Base-by-base conservation (phyloP, 2,113 vertebrate genomes). In the Sceloporus tristichus region DNA sequence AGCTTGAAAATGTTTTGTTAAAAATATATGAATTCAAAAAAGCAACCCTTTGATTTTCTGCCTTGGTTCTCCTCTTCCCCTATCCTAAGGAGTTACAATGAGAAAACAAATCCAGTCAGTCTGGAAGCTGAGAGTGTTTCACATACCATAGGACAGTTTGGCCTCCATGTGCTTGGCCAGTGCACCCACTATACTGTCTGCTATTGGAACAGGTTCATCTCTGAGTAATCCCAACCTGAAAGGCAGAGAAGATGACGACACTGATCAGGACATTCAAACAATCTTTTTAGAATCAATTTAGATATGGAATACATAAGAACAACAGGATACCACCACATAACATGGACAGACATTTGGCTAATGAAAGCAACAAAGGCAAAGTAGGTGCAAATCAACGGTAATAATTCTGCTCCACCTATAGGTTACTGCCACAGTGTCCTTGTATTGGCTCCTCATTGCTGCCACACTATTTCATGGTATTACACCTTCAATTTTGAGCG, bases 181-280 rank as follows among this genome's bases (percentile, higher is more conserved):
- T 2, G 98, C 97, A 4, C 94, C 97, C 53, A 99, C 95, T 48
- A 98, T 87, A 21, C 97, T 98, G 73, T 98, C 97, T 6, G 98
- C 98, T 18, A 90, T 96, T 85, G 98, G 98, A 74, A 98, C 98
- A 0, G 92, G 88, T 14, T 98, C 98, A 29, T 98, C 98, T 76
- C 97, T 97, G 89, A 99, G 38, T 94, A 99, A 97, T 68, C 97
- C 98, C 74, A 99, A 96, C 98, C 99, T 99, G 92, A 88, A 90
- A 91, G 34, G 25, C 1, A 1, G 68, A 76, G 74, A 89, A 16
- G 16, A 48, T 38, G 59, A 13, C 1, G 59, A 62, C 7, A 71
- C 27, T 71, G 25, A 27, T 71, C 27, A 71, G 68, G 27, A 71
- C 16, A 85, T 25, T 14, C 10, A 27, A 1, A 54, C 16, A 25